Conservation (phyloP, 2,113 vertebrate genomes). For the Muntiacus reevesi region DNA sequence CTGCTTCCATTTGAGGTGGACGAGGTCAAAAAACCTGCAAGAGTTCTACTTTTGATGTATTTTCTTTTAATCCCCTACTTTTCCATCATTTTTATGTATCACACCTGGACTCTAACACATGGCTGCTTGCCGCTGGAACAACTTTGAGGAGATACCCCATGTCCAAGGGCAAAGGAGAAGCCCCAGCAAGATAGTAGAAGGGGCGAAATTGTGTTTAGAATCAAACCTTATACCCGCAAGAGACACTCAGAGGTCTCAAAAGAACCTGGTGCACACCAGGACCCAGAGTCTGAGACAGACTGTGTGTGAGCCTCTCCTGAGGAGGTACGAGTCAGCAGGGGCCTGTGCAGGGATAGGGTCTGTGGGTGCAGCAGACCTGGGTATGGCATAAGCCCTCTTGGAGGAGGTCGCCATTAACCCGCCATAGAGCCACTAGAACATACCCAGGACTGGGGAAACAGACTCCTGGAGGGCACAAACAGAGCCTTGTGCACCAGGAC, state of each 20-base stretch:
- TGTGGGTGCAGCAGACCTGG: background rate
- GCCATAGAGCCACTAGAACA: background rate
- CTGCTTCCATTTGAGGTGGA: background rate
- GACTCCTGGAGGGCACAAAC: too few relatives aligned
- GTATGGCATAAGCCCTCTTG: background rate
- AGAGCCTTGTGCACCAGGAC: too few relatives aligned
- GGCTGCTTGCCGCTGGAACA: rapidly evolving
- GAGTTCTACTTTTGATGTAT: background rate
- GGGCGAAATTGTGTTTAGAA: background rate
- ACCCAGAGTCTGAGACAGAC: background rate
- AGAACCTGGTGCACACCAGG: background rate
- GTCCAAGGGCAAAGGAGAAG: background rate
- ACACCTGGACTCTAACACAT: background rate
- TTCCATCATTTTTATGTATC: background rate
- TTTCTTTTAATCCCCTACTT: background rate
- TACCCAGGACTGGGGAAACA: background rate
- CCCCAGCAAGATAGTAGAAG: background rate
- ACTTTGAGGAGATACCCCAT: background rate
- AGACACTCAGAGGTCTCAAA: background rate
- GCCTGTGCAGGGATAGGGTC: background rate
- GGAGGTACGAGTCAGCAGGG: background rate
- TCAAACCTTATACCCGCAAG: background rate
- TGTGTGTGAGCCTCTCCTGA: background rate
- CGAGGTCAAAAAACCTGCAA: background rate
- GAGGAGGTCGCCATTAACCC: background rate